Evolutionary conservation across 2,888 invertebrate genomes (phyloP).

Genomic region (Pristionchus exspectatus): DNA sequence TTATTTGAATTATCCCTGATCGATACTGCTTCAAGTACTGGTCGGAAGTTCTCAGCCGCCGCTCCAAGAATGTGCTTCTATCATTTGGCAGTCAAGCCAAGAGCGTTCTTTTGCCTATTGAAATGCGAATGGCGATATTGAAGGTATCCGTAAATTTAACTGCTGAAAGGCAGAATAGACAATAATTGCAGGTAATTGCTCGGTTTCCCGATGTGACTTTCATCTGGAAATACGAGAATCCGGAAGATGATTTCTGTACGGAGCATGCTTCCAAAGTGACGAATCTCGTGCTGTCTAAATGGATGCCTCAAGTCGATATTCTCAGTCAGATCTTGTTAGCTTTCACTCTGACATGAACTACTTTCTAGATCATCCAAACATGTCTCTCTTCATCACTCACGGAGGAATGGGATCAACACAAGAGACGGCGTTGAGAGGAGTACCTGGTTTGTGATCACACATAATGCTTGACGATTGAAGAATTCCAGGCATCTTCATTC

Average conservation of each 20-base stretch:
- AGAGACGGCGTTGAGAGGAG: conserved; percentile 34
- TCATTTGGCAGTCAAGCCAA: conserved; percentile 29
- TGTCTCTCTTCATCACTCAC: conserved; percentile 32
- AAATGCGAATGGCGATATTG: background rate
- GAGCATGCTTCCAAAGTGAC: background rate
- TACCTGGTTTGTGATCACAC: background rate
- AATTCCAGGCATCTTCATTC: background rate
- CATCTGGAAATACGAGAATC: conserved; percentile 39
- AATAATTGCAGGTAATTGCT: conserved; percentile 4
- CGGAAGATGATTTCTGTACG: background rate
- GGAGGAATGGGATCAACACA: conserved; percentile 35
- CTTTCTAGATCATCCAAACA: conserved; percentile 2
- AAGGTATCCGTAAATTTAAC: no score
- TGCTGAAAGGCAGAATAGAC: no score
- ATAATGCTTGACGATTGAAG: background rate
- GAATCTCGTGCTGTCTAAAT: conserved; percentile 24
- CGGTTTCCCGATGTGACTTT: conserved; percentile 1
- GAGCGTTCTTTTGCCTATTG: background rate
- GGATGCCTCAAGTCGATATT: conserved; percentile 36
- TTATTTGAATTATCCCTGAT: background rate
- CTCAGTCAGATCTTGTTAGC: background rate
- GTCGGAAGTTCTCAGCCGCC: background rate
- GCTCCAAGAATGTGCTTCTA: background rate
- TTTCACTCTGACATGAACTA: background rate
- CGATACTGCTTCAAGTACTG: background rate